A percentile compares a stretch with the other conserved stretches of the same genome.
phyloP scores from a whole-genome alignment of 1,140 invertebrate genomes.

The Pararge aegeria region DNA sequence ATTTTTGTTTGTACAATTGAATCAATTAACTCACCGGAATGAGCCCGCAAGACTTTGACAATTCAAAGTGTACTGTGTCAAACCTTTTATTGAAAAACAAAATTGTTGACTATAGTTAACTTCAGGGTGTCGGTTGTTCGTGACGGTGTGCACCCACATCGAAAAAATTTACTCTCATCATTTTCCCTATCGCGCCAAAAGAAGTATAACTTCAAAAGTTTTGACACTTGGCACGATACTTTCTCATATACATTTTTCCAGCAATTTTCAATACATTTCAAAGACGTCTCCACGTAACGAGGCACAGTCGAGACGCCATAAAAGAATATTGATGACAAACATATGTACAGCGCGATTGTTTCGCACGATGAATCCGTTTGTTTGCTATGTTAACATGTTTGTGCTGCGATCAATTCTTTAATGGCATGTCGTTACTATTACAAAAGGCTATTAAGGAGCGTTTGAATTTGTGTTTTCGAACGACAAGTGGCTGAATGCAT shows the following conservation, averaged over 20 bases:
- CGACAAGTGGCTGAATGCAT: too few relatives aligned
- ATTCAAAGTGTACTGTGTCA: too few relatives aligned
- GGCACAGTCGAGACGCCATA: not conserved
- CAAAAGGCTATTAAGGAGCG: not conserved
- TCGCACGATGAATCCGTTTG: not conserved
- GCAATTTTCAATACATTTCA: not conserved
- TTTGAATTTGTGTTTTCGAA: not conserved
- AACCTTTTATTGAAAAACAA: too few relatives aligned
- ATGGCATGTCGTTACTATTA: not conserved
- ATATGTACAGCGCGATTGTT: slow-evolving; percentile 5
- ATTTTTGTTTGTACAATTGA: too few relatives aligned
- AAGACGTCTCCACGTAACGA: not conserved
- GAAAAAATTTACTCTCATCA: too few relatives aligned
- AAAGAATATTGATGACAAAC: slow-evolving; percentile 13
- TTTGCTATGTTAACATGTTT: slow-evolving; percentile 1
- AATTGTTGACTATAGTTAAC: too few relatives aligned
- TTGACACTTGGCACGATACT: not conserved
- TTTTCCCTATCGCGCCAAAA: too few relatives aligned
- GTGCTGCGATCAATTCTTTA: not conserved
- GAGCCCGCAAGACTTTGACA: too few relatives aligned
- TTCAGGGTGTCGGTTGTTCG: too few relatives aligned
- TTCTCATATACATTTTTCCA: not conserved
- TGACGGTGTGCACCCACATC: too few relatives aligned
- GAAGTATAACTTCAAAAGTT: too few relatives aligned
- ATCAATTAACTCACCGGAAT: too few relatives aligned